Evolutionary conservation across 2,797 vertebrate species (phyloP).

Genomic region (Mus spretus): DNA sequence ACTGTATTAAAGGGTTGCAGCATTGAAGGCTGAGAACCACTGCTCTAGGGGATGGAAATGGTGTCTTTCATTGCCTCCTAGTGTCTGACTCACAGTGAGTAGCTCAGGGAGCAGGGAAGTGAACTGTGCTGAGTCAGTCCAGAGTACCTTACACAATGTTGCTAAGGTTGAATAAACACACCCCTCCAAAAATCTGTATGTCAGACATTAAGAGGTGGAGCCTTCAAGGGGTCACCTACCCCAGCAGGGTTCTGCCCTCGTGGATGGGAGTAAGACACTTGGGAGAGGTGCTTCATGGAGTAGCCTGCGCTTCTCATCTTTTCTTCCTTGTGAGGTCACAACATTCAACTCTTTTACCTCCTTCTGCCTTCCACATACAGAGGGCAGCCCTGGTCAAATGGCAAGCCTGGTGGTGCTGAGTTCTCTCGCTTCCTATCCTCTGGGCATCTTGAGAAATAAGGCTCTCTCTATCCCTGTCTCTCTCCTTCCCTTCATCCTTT

Average conservation of each 20-base stretch:
- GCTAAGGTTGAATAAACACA: background rate
- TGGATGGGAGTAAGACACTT: background rate
- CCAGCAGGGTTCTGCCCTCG: background rate
- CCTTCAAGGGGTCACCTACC: background rate
- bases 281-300: background rate
- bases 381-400: background rate
- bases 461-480: background rate
- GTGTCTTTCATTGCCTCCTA: constrained; percentile 11
- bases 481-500: no score
- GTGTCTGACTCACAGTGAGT: background rate
- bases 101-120: background rate
- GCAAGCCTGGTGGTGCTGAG: no score
- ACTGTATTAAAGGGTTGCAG: no score
- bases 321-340: background rate
- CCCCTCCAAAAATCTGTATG: background rate
- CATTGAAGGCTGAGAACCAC: no score
- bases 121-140: background rate
- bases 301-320: background rate
- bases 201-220: background rate
- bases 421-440: background rate
- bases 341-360: background rate
- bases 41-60: background rate
- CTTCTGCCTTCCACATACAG: background rate
- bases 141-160: background rate
- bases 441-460: background rate